These are phyloP conservation scores for Thymallus thymallus DNA, from an alignment of 2,113 vertebrate genomes.

Conservation along the genomic window DNA sequence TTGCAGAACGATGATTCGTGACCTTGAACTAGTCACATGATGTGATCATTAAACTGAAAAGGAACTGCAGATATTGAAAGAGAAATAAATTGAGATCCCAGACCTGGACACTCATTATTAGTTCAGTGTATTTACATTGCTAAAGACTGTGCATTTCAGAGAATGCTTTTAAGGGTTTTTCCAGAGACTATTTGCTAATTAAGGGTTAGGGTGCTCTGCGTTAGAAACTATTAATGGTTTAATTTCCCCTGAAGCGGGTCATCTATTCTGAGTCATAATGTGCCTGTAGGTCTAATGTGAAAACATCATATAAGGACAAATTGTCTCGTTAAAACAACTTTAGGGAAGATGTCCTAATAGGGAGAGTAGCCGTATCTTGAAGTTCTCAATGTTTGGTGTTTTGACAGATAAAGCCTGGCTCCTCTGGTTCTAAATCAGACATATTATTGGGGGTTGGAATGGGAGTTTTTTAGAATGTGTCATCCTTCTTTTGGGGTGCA, in stretches of 20 bases:
- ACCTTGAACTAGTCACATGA: background rate
- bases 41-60: background rate
- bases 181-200: background rate
- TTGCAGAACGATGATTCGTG: background rate
- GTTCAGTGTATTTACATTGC: no score
- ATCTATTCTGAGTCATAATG: background rate
- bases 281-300: no score
- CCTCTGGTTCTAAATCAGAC: constrained; percentile 11
- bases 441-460: constrained; percentile 9
- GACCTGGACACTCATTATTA: background rate
- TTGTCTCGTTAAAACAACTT: no score
- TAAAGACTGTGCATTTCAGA: no score
- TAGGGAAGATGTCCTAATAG: background rate
- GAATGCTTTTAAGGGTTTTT: no score
- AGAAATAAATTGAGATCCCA: background rate
- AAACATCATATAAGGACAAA: background rate
- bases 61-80: background rate
- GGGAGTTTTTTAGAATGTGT: constrained; percentile 8
- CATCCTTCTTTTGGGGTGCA: background rate
- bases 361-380: background rate
- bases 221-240: constrained; percentile 1
- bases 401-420: constrained; percentile 14
- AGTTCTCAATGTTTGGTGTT: background rate
- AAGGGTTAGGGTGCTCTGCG: background rate
- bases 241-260: background rate